Percentiles rank a stretch among this genome's conserved stretches.
phyloP scores from a whole-genome alignment of 2,888 invertebrate species.

The Dasysyrphus tricinctus region DNA sequence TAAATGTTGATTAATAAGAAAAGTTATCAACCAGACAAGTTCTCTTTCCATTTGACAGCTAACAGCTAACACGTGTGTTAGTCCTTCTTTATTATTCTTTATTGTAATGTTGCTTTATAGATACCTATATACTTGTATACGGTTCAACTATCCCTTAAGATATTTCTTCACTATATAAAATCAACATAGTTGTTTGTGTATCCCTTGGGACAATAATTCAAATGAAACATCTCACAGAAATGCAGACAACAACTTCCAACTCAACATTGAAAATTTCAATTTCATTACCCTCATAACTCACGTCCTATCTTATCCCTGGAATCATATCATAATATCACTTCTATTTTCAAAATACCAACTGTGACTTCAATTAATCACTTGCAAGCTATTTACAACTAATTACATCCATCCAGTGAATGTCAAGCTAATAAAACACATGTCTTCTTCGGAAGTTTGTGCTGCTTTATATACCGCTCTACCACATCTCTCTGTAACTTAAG shows the following conservation, averaged over 20 bases:
- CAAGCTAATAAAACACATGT: constrained; percentile 58
- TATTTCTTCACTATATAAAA: background rate
- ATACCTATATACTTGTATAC: too few species aligned
- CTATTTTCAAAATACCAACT: constrained; percentile 25
- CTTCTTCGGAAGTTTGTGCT: constrained; percentile 19
- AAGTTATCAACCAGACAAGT: too few species aligned
- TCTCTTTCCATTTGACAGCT: too few species aligned
- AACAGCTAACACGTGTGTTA: too few species aligned
- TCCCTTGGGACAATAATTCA: constrained; percentile 20
- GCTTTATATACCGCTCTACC: background rate
- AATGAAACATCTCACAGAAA: constrained; percentile 37
- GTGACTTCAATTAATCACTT: constrained; percentile 67
- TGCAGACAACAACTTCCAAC: constrained; percentile 28
- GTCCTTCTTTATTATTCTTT: too few species aligned
- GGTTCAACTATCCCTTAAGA: background rate
- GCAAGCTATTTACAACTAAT: constrained; percentile 69
- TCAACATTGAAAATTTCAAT: constrained; percentile 58
- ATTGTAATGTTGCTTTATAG: too few species aligned
- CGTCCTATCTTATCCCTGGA: constrained; percentile 39
- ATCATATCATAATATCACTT: constrained; percentile 13
- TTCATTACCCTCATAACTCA: constrained; percentile 67
- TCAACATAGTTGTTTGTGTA: background rate
- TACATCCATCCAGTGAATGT: constrained; percentile 52
- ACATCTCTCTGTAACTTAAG: constrained; percentile 39
- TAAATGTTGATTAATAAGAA: too few species aligned